Conservation (phyloP, 2,113 vertebrate genomes). For the Paralichthys olivaceus region DNA sequence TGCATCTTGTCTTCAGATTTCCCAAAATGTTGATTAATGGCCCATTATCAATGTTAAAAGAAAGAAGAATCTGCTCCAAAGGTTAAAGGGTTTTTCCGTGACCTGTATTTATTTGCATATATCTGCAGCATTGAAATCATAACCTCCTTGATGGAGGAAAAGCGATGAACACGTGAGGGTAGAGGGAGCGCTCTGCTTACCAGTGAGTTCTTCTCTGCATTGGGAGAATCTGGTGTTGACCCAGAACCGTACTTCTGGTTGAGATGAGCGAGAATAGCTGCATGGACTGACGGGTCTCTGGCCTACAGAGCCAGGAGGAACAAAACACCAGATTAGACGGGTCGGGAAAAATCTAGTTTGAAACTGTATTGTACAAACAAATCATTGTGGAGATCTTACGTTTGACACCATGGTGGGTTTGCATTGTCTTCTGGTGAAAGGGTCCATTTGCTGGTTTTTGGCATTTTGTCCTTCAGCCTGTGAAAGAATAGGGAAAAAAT, state of each 20-base stretch:
- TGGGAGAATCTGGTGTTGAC: constrained; percentile 75
- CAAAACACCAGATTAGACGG: background rate
- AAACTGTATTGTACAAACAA: background rate
- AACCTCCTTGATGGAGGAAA: background rate
- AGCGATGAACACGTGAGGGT: background rate
- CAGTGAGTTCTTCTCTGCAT: constrained; percentile 86
- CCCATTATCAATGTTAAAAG: too few relatives aligned
- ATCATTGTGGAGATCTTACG: constrained; percentile 80
- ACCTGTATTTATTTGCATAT: too few relatives aligned
- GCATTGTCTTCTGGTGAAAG: constrained; percentile 97
- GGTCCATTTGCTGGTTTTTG: constrained; percentile 99
- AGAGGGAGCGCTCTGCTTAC: constrained; percentile 66
- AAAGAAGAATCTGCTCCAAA: too few relatives aligned
- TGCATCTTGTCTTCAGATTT: too few relatives aligned
- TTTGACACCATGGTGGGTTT: constrained; percentile 99
- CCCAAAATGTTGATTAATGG: too few relatives aligned
- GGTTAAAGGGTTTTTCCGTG: too few relatives aligned
- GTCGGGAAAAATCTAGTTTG: background rate
- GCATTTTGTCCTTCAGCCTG: constrained; percentile 96
- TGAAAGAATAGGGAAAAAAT: constrained; percentile 10
- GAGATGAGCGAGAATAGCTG: constrained; percentile 96
- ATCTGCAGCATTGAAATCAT: too few relatives aligned
- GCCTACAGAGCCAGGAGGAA: constrained; percentile 81
- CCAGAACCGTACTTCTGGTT: constrained; percentile 98
- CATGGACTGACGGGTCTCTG: constrained; percentile 97